Conservation (phyloP, 2,113 vertebrate genomes). For the Coregonus clupeaformis region DNA sequence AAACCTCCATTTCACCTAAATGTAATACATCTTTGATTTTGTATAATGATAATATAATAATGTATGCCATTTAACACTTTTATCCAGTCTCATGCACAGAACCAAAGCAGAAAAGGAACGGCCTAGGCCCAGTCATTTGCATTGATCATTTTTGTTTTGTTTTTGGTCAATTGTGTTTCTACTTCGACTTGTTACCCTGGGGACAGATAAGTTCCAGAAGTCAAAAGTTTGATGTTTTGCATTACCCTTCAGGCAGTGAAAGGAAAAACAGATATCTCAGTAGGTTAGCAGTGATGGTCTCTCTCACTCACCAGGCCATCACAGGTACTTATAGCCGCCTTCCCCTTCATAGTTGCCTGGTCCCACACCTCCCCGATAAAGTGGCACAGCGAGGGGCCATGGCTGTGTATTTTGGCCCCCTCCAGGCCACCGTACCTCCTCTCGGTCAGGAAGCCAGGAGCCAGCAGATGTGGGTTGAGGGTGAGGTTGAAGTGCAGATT, state of each 20-base stretch:
- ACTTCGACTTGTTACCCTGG: not conserved
- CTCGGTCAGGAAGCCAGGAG: slow-evolving; percentile 85
- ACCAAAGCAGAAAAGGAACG: too few species aligned
- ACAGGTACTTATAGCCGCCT: slow-evolving; percentile 88
- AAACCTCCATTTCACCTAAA: too few species aligned
- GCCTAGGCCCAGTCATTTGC: too few species aligned
- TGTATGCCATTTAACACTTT: too few species aligned
- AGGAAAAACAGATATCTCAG: too few species aligned
- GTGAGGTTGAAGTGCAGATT: slow-evolving; percentile 86
- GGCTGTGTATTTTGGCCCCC: slow-evolving; percentile 58
- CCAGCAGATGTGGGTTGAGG: slow-evolving; percentile 82
- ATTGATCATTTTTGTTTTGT: not conserved
- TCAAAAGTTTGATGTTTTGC: too few species aligned
- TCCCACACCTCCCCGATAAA: slow-evolving; percentile 85
- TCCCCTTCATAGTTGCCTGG: slow-evolving; percentile 60
- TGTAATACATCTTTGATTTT: too few species aligned
- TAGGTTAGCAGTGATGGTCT: not conserved
- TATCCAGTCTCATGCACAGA: too few species aligned
- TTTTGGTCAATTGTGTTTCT: not conserved
- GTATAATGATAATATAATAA: too few species aligned
- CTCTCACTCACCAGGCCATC: slow-evolving; percentile 80
- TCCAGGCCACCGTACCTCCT: slow-evolving; percentile 75
- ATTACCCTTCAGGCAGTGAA: too few species aligned
- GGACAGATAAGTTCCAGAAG: not conserved
- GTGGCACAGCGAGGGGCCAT: slow-evolving; percentile 73